phyloP scores from a whole-genome alignment of 2,113 vertebrate genomes.

The Andinoacara biseriatus region DNA sequence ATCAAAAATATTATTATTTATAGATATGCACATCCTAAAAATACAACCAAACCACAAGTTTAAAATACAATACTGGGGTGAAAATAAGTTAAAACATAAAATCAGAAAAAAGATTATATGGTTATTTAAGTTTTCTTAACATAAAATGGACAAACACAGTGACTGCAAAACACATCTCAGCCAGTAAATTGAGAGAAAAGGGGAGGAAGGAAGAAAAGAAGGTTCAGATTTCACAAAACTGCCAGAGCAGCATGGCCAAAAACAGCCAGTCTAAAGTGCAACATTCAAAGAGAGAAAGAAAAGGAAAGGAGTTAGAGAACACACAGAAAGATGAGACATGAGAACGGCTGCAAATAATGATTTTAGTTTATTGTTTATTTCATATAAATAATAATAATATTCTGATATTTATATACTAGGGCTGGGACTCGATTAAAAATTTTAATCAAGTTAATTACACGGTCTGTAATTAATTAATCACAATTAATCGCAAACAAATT shows the following conservation, averaged over 20 bases:
- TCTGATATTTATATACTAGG: no score
- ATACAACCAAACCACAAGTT: background rate
- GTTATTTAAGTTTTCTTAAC: constrained; percentile 26
- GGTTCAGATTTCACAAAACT: constrained; percentile 11
- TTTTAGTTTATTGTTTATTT: background rate
- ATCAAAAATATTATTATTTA: background rate
- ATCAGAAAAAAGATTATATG: background rate
- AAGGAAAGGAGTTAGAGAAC: background rate
- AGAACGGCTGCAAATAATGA: constrained; percentile 24
- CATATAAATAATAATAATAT: no score
- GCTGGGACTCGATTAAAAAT: no score
- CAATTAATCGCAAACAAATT: no score
- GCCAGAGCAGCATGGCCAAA: constrained; percentile 1
- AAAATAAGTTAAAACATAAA: background rate
- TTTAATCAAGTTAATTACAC: no score
- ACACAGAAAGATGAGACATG: background rate
- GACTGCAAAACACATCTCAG: constrained; percentile 50
- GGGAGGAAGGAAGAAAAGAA: constrained; percentile 1
- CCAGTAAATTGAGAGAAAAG: constrained; percentile 23
- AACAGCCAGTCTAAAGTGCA: constrained; percentile 2
- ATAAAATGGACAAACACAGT: constrained; percentile 18
- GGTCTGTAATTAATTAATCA: no score
- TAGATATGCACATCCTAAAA: background rate
- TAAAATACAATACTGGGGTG: background rate
- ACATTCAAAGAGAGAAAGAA: constrained; percentile 4